Evolutionary conservation across 2,888 invertebrate species (phyloP).

Genomic region (Polymixis lichenea): DNA sequence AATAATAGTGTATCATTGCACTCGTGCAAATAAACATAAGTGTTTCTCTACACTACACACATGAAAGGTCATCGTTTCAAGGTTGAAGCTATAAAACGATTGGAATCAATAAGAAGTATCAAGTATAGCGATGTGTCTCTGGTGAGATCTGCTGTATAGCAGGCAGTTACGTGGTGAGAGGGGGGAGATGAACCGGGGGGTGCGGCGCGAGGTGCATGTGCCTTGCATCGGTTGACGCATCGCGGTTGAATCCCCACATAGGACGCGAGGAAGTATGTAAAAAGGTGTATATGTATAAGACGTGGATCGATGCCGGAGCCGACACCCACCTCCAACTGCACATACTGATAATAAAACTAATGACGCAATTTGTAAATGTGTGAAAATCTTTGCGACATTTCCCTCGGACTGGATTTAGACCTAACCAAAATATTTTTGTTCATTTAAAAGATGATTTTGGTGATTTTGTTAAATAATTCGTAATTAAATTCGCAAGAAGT

Average conservation of each 20-base stretch:
- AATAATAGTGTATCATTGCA: constrained; percentile 42
- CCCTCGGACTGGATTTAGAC: neutral
- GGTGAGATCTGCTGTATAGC: constrained; percentile 71
- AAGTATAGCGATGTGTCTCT: constrained; percentile 69
- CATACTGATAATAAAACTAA: constrained; percentile 56
- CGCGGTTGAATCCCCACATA: constrained; percentile 89
- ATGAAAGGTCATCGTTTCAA: constrained; percentile 79
- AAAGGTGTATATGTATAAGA: constrained; percentile 84
- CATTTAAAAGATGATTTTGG: constrained; percentile 5
- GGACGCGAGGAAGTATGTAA: constrained; percentile 87
- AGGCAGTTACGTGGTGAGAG: constrained; percentile 64
- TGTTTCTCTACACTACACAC: constrained; percentile 61
- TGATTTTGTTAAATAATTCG: neutral
- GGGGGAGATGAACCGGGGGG: constrained; percentile 63
- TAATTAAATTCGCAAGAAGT: neutral
- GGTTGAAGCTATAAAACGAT: constrained; percentile 76
- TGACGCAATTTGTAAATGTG: constrained; percentile 48
- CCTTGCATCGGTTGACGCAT: constrained; percentile 88
- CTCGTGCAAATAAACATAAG: constrained; percentile 57
- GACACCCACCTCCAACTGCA: constrained; percentile 77
- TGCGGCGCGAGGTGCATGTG: constrained; percentile 82
- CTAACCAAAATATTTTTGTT: neutral
- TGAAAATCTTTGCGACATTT: constrained; percentile 2
- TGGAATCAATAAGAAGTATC: constrained; percentile 74
- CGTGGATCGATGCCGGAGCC: constrained; percentile 87